Evolutionary conservation across 2,797 vertebrate genomes (phyloP).

Genomic region (Onychomys arenicola): DNA sequence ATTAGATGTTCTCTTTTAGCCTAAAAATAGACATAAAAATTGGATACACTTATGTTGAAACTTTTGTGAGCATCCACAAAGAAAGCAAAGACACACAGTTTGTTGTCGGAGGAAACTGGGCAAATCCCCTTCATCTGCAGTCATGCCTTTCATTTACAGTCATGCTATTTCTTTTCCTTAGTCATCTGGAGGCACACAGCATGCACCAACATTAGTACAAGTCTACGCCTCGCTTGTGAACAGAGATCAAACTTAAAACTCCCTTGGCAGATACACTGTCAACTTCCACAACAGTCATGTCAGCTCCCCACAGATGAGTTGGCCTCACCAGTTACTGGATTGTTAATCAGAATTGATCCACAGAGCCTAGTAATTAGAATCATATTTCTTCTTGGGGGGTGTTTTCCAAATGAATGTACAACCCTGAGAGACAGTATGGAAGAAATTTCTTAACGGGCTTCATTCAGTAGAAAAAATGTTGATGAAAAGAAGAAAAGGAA

Average conservation of each 20-base stretch:
- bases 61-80: not conserved
- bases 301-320: not conserved
- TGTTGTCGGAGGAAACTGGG: not conserved
- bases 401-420: not conserved
- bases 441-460: not conserved
- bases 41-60: not conserved
- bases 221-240: not conserved
- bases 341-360: not conserved
- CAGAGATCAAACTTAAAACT: not conserved
- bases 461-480: not conserved
- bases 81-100: not conserved
- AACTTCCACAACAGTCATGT: not conserved
- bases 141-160: not conserved
- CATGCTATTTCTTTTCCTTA: not conserved
- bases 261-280: not conserved
- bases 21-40: conserved; percentile 4
- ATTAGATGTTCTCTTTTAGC: not conserved
- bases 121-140: not conserved
- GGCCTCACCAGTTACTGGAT: not conserved
- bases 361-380: not conserved
- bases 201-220: not conserved
- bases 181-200: not conserved
- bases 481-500: not conserved
- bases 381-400: not conserved
- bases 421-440: not conserved